Evolutionary conservation across 2,113 vertebrate species (phyloP), one percentile per base, ranked within the genome.

Genomic region (Labrus mixtus): DNA sequence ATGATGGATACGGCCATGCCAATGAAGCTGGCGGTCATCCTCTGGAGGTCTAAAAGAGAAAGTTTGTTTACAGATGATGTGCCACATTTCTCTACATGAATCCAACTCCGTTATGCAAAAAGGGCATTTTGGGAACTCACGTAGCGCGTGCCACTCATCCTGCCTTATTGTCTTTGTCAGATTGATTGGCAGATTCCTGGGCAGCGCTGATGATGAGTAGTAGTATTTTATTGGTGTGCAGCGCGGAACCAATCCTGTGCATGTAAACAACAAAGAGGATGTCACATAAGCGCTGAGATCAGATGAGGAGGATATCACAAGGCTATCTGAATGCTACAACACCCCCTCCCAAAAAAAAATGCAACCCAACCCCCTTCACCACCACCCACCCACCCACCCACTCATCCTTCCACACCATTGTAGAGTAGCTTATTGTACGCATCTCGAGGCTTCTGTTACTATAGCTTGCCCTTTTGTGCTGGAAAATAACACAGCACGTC

Each of bases 1-100:
- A 97, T 97, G 90, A 98, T 97, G 85, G 97, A 95, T 16, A 97
- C 93, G 2, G 97, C 96, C 97, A 98, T 98, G 75, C 97, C 97
- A 36, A 97, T 95, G 85, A 98, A 98, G 63, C 96, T 97, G 37
- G 96, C 97, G 4, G 97, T 98, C 97, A 98, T 98, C 90, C 97
- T 94, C 72, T 97, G 95, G 85, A 98, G 92, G 86, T 98, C 97
- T 98, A 82, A 63, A 50, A 41, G 22, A 58, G 23, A 3, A 9
- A 20, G 22, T 43, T 5, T 41, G 64, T 58, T 59, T 54, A 3
- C 7, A 22, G 0, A 10, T 4, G 23, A 1, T 7, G 33, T 36
- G 70, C 17, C 45, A 68, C n/a, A 65, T 76, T 50, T 54, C 51
- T 68, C 43, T 13, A 29, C 46, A 60, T 63, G 7, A 45, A 78